Evolutionary conservation across 2,888 invertebrate species (phyloP).

Genomic region (Notodonta dromedarius): DNA sequence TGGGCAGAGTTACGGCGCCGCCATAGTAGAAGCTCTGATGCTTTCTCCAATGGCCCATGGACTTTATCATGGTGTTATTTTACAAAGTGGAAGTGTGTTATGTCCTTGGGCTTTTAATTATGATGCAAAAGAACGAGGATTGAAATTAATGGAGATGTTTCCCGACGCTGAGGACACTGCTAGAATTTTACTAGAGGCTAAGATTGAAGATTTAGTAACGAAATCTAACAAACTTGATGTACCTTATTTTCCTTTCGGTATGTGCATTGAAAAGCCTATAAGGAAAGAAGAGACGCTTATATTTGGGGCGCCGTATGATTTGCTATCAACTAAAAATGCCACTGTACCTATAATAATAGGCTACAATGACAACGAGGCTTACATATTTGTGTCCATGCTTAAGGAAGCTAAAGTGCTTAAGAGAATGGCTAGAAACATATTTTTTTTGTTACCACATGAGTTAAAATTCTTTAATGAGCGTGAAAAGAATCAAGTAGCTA

Average conservation of each 20-base stretch:
- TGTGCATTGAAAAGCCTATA: constrained; percentile 63
- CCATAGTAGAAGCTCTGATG: constrained; percentile 65
- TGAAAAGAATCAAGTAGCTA: constrained; percentile 51
- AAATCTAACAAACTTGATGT: constrained; percentile 51
- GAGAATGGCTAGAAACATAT: constrained; percentile 43
- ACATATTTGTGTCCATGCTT: constrained; percentile 63
- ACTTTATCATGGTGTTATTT: constrained; percentile 67
- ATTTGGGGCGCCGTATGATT: constrained; percentile 57
- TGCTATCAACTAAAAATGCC: constrained; percentile 47
- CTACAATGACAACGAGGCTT: constrained; percentile 70
- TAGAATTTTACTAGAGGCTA: constrained; percentile 39
- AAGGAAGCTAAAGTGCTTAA: constrained; percentile 44
- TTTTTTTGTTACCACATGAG: constrained; percentile 64
- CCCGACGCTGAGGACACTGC: constrained; percentile 37
- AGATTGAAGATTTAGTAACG: constrained; percentile 48
- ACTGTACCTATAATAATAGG: constrained; percentile 70
- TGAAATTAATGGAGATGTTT: constrained; percentile 36
- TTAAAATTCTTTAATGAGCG: constrained; percentile 56
- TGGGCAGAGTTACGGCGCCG: constrained; percentile 73
- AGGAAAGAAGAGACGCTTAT: constrained; percentile 64
- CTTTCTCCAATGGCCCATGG: constrained; percentile 58
- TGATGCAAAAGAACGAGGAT: constrained; percentile 61
- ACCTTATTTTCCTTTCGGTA: constrained; percentile 68
- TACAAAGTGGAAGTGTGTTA: constrained; percentile 71
- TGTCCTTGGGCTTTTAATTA: constrained; percentile 74